Base-by-base conservation (phyloP, 2,113 vertebrate species). In the Ailuropoda melanoleuca region DNA sequence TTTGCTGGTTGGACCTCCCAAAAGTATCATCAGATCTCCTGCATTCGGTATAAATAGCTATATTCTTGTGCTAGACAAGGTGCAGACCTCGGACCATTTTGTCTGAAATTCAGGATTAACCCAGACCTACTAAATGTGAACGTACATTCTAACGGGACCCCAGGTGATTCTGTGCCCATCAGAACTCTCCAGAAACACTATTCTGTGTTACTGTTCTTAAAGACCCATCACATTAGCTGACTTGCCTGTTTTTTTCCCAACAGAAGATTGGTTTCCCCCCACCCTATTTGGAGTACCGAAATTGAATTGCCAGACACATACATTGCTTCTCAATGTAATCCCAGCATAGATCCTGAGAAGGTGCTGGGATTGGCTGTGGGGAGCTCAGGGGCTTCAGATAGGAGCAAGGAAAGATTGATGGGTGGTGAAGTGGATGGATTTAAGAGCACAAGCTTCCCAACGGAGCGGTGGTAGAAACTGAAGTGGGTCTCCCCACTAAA, bases 251-350 rank as follows among this genome's bases (percentile, higher is more conserved):
- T 53, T n/a, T 83, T 48, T 43, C 43, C n/a, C 6, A 6, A 9
- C 2, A 8, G 10, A 24, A 29, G 8, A 48, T 39, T 48, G 15
- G 7, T 8, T 17, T 58, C 26, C 37, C 37, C 37, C 50, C 43
- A 43, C 43, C 43, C 43, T 43, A 43, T 43, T 43, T 14, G 4
- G 31, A 21, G 66, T 31, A 55, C 18, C 7, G 29, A 26, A 19
- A 26, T 6, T 7, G 8, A 24, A 48, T 46, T 1, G 10, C 21
- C 2, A 8, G 37, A 14, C 12, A n/a, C 1, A 2, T 4, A n/a
- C 1, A 2, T 4, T 83, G 1, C 1, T 7, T 48, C 53, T 29
- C 3, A 19, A 23, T 56, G 19, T 39, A 10, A 10, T 26, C 6
- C 8, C 4, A 39, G 6, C 5, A 1, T 48, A 14, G 6, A 9